Evolutionary conservation across 2,113 vertebrate species (phyloP).

Genomic region (Thalassoma bifasciatum): DNA sequence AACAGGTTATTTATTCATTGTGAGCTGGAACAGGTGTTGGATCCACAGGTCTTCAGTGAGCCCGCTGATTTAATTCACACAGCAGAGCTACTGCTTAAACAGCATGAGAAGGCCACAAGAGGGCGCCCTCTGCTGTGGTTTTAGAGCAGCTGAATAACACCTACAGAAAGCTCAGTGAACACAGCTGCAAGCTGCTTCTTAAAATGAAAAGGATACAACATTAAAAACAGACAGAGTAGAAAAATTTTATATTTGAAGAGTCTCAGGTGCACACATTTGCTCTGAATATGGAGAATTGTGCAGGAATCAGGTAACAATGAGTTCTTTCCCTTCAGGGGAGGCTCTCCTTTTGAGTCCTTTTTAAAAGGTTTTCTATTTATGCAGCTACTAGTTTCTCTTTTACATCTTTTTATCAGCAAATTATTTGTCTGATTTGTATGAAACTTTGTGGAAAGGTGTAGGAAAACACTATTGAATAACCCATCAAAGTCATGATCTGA

Average conservation of each 20-base stretch:
- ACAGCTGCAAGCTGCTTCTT: background rate
- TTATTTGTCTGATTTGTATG: background rate
- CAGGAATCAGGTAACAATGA: background rate
- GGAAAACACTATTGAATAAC: background rate
- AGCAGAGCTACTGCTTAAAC: background rate
- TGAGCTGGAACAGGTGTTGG: background rate
- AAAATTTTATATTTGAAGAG: background rate
- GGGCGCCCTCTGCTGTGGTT: constrained; percentile 31
- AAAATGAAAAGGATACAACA: constrained; percentile 17
- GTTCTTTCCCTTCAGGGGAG: background rate
- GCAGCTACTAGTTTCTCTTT: no score
- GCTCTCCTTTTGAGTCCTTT: no score
- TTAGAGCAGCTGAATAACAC: constrained; percentile 15
- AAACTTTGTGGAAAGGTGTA: background rate
- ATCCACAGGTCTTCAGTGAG: background rate
- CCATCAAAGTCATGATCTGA: background rate
- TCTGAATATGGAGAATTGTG: background rate
- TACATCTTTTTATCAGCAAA: background rate
- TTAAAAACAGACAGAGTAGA: background rate
- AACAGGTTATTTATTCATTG: background rate
- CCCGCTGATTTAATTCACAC: background rate
- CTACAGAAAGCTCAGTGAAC: constrained; percentile 4
- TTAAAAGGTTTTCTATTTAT: background rate
- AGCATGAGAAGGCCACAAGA: constrained; percentile 50
- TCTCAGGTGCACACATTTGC: background rate